Evolutionary conservation across 2,797 vertebrate species (phyloP), one percentile per base, ranked within the genome.

Genomic region (Oreortyx pictus): DNA sequence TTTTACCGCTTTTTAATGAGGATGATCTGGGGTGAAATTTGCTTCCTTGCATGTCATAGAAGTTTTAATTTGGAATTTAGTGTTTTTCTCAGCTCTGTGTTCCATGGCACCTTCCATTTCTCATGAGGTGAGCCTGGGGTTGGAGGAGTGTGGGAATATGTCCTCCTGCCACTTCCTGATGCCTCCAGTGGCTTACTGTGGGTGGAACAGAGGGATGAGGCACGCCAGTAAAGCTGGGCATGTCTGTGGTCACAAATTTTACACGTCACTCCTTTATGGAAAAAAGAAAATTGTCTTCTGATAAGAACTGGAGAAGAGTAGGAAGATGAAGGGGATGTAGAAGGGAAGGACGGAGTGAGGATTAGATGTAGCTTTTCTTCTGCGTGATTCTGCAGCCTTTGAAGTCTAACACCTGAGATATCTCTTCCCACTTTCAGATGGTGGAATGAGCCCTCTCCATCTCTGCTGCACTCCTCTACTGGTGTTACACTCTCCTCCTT

Each of bases 71-170:
- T 65, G 70, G n/a, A 85, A 37, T 59, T 54, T 25, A 37, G 3
- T 44, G 11, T n/a, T 92, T 92, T 93, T 68, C 62, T 75, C 35
- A 68, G 35, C 50, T 82, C 54, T 90, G 57, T 81, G 41, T 80
- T 84, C 49, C 14, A 1, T 17, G 43, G 25, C 2, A 9, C 22
- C 25, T 82, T 80, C 17, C 19, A 7, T 6, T 90, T 82, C 83
- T 46, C 46, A 62, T 49, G 39, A 83, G 50, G 50, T 72, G 54
- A 86, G 24, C 19, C 18, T 20, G 6, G 74, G 70, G 15, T 44
- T 90, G 33, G 70, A 56, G 27, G 33, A 72, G 20, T 47, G 56
- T 83, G 65, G 24, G 75, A 80, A 54, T 4, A 52, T 43, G 22
- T 68, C 23, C 56, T 6, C 2, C 5, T 77, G 44, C 64, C n/a